These are phyloP conservation scores for Carettochelys insculpta DNA, from an alignment of 2,113 vertebrate species.

Conservation along the genomic window DNA sequence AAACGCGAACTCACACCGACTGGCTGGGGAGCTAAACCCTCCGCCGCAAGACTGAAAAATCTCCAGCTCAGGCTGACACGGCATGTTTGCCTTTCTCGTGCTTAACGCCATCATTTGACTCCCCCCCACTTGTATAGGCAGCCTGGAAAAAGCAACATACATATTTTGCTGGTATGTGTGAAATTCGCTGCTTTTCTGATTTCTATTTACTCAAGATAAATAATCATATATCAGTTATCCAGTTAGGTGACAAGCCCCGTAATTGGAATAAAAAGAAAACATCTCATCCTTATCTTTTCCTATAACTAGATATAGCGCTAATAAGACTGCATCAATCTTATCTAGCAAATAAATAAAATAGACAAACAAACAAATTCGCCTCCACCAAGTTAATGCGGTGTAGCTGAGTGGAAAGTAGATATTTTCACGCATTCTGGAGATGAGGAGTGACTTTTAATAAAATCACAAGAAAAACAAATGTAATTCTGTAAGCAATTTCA, in stretches of 20 bases:
- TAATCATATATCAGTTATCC: slow-evolving; percentile 88
- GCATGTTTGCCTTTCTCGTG: slow-evolving; percentile 16
- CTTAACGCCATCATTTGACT: slow-evolving; percentile 66
- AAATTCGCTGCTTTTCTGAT: slow-evolving; percentile 84
- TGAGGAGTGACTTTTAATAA: slow-evolving; percentile 97
- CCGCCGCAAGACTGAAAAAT: background rate
- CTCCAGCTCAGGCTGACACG: background rate
- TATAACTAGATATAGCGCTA: slow-evolving; percentile 88
- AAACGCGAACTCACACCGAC: background rate
- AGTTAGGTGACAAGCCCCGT: slow-evolving; percentile 87
- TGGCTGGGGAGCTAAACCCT: background rate
- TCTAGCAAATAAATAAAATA: slow-evolving; percentile 94
- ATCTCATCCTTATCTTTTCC: slow-evolving; percentile 85
- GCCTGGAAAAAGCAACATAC: slow-evolving; percentile 72
- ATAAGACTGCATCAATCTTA: slow-evolving; percentile 98
- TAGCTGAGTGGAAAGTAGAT: slow-evolving; percentile 99
- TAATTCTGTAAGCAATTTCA: slow-evolving; percentile 94
- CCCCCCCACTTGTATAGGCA: slow-evolving; percentile 69
- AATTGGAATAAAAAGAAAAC: slow-evolving; percentile 89
- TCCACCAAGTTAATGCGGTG: slow-evolving; percentile 95
- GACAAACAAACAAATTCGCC: slow-evolving; percentile 97
- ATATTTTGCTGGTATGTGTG: slow-evolving; percentile 78
- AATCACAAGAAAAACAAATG: slow-evolving; percentile 99
- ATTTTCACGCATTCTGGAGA: slow-evolving; percentile 97
- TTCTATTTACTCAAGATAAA: slow-evolving; percentile 87